These are phyloP conservation scores for Limnephilus marmoratus DNA, from an alignment of 2,888 invertebrate species.

Conservation along the genomic window DNA sequence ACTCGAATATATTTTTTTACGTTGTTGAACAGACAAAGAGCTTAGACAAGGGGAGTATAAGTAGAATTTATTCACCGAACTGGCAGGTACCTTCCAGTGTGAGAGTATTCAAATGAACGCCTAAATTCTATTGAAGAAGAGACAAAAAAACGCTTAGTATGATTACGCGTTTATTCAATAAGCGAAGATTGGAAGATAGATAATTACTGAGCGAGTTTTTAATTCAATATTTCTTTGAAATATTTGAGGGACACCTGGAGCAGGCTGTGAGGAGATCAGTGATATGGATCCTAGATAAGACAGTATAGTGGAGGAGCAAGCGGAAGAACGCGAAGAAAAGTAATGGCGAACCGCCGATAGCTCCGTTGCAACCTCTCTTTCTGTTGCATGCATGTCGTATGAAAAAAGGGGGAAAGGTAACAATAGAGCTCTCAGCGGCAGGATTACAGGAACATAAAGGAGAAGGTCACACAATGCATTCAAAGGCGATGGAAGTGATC, in stretches of 20 bases:
- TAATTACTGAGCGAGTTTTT: conserved; percentile 12
- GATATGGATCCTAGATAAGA: background rate
- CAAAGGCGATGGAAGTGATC: conserved; percentile 17
- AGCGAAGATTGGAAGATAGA: background rate
- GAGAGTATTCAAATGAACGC: background rate
- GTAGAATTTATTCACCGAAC: background rate
- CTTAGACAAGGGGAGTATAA: background rate
- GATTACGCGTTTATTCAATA: background rate
- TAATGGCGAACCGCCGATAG: background rate
- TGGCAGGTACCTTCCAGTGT: background rate
- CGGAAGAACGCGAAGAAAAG: background rate
- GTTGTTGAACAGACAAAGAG: background rate
- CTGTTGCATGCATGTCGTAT: too few relatives aligned
- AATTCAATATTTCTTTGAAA: conserved; percentile 13
- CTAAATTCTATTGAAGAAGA: background rate
- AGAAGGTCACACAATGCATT: background rate
- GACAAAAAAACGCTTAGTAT: background rate
- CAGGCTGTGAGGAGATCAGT: conserved; percentile 6
- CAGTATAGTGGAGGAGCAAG: background rate
- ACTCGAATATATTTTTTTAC: background rate
- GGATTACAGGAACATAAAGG: background rate
- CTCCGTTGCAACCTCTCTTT: background rate
- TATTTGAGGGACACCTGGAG: conserved; percentile 23
- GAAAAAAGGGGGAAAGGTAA: too few relatives aligned
- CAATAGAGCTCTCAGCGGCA: too few relatives aligned